These are phyloP conservation scores for Eurystomus glaucurus DNA, from an alignment of 2,797 vertebrate species.

Conservation along the genomic window DNA sequence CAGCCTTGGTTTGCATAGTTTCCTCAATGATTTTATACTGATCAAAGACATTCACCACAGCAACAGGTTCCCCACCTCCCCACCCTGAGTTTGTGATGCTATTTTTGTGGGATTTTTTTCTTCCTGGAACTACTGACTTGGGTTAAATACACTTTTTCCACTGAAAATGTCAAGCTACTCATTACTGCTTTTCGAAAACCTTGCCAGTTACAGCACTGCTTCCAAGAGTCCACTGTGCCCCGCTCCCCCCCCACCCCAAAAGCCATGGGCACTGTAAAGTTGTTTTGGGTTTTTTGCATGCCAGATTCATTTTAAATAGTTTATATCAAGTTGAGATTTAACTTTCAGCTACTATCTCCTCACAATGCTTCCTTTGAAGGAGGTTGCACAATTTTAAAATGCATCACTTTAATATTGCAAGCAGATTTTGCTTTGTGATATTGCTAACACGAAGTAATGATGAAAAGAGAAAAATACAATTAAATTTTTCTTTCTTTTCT, in stretches of 20 bases:
- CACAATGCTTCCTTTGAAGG: conserved; percentile 6
- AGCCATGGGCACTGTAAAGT: background rate
- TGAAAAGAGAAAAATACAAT: background rate
- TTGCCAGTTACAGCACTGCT: background rate
- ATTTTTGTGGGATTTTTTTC: background rate
- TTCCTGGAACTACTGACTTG: background rate
- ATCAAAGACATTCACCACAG: background rate
- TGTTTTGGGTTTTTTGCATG: background rate
- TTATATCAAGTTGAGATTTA: background rate
- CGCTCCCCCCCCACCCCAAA: background rate
- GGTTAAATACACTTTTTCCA: too few species aligned
- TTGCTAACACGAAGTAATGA: background rate
- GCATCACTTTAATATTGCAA: background rate
- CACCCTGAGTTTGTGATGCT: background rate
- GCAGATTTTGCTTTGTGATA: background rate
- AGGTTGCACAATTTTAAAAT: background rate
- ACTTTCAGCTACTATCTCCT: background rate
- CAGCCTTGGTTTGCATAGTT: background rate
- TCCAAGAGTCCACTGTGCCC: background rate
- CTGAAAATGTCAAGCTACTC: background rate
- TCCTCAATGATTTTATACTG: background rate
- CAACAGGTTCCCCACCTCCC: background rate
- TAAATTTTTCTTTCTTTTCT: background rate
- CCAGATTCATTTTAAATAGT: background rate
- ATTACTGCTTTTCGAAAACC: background rate